Percentiles rank a stretch among this genome's conserved stretches.
Evolutionary conservation across 2,797 vertebrate genomes (phyloP).

Genomic region (Pyrocephalus nanus): DNA sequence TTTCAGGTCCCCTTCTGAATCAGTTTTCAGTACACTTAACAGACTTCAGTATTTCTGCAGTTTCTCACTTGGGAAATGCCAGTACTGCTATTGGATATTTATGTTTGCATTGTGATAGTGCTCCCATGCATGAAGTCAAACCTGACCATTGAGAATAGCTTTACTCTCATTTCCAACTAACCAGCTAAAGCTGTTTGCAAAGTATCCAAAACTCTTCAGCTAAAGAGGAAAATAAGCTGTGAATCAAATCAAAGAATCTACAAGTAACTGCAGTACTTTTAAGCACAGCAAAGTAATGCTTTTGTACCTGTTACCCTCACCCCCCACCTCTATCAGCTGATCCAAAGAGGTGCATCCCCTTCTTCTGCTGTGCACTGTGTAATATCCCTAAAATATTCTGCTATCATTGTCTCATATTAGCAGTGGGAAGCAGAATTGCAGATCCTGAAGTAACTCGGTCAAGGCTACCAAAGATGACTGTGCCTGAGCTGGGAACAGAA

Average conservation of each 20-base stretch:
- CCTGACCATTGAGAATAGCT: not conserved
- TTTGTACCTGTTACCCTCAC: not conserved
- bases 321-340: not conserved
- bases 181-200: not conserved
- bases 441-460: not conserved
- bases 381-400: not conserved
- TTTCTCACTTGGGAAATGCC: not conserved
- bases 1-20: not conserved
- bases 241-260: not conserved
- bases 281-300: not conserved
- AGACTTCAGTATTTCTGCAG: not conserved
- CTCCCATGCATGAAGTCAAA: not conserved
- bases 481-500: not conserved
- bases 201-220: not conserved
- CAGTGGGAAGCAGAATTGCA: not conserved
- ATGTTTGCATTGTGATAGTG: not conserved
- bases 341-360: not conserved
- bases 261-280: not conserved
- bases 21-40: not conserved
- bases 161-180: not conserved
- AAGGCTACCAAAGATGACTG: not conserved
- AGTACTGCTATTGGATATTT: not conserved
- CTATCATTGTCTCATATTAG: not conserved
- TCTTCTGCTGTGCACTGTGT: not conserved
- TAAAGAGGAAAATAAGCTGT: not conserved